A percentile compares a stretch with the other conserved stretches of the same genome.
These are phyloP conservation scores for Myotis davidii DNA, from an alignment of 2,113 vertebrate genomes.

Conservation along the genomic window DNA sequence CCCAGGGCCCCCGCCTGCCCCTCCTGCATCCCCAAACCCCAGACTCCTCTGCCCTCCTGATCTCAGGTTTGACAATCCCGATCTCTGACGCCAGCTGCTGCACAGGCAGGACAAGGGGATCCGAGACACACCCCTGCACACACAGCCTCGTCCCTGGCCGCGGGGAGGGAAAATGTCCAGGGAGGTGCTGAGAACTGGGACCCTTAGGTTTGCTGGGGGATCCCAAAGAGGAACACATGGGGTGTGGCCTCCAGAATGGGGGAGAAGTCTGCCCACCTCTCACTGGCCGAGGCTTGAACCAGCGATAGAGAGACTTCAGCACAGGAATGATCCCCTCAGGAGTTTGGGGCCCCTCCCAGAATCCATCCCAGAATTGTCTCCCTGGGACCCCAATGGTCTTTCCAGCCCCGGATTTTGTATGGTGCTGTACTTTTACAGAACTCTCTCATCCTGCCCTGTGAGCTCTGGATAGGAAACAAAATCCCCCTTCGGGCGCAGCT, in stretches of 20 bases:
- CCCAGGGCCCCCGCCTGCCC: not conserved
- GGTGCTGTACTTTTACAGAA: not conserved
- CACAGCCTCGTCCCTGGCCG: not conserved
- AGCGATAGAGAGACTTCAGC: not conserved
- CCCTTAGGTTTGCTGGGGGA: not conserved
- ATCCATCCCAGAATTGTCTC: not conserved
- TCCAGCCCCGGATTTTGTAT: not conserved
- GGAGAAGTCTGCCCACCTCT: not conserved
- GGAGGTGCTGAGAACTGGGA: not conserved
- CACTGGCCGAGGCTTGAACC: not conserved
- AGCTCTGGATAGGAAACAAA: not conserved
- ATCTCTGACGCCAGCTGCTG: not conserved
- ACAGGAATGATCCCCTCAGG: not conserved
- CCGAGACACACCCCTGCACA: not conserved
- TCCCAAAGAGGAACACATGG: not conserved
- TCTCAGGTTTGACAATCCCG: not conserved
- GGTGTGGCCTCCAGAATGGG: not conserved
- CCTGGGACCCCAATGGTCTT: not conserved
- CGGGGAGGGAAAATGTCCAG: not conserved
- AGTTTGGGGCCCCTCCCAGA: not conserved
- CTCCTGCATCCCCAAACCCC: not conserved
- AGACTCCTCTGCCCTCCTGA: not conserved
- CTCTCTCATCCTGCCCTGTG: fast-evolving
- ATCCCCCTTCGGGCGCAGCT: not conserved
- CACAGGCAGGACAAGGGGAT: not conserved